Conservation (phyloP, 1,140 invertebrate genomes). For the Oryctes rhinoceros region DNA sequence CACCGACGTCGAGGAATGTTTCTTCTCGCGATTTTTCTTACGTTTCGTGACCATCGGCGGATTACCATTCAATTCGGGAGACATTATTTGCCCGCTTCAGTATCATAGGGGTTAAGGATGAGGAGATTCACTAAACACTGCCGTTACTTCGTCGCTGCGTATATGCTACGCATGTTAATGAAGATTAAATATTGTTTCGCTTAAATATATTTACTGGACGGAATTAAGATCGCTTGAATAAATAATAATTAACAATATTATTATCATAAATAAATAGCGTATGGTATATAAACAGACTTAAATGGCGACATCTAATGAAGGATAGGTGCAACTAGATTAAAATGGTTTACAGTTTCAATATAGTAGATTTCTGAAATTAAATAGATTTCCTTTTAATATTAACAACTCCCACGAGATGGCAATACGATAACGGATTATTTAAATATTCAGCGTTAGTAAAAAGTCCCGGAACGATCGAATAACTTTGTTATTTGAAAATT, state of each 20-base stretch:
- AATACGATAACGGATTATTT: no score
- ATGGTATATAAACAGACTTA: not conserved
- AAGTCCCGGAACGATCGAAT: no score
- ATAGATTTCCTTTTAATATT: no score
- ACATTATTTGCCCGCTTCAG: slow-evolving; percentile 50
- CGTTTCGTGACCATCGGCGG: slow-evolving; percentile 56
- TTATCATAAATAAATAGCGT: not conserved
- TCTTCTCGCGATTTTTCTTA: slow-evolving; percentile 57
- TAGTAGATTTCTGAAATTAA: no score
- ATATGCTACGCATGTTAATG: not conserved
- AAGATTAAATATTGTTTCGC: not conserved
- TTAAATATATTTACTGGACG: not conserved
- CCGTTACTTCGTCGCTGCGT: not conserved
- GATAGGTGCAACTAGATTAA: not conserved
- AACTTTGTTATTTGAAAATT: no score
- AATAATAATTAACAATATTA: slow-evolving; percentile 14
- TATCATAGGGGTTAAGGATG: slow-evolving; percentile 15
- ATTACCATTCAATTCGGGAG: slow-evolving; percentile 59
- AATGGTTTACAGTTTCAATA: not conserved
- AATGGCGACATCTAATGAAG: not conserved
- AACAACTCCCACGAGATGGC: no score
- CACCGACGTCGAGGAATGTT: slow-evolving; percentile 44
- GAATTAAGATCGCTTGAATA: slow-evolving; percentile 12
- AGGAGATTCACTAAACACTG: not conserved
- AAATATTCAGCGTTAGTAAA: no score